Evolutionary conservation across 1,140 invertebrate species (phyloP), one percentile per base, ranked within the genome.

Genomic region (Apis laboriosa): DNA sequence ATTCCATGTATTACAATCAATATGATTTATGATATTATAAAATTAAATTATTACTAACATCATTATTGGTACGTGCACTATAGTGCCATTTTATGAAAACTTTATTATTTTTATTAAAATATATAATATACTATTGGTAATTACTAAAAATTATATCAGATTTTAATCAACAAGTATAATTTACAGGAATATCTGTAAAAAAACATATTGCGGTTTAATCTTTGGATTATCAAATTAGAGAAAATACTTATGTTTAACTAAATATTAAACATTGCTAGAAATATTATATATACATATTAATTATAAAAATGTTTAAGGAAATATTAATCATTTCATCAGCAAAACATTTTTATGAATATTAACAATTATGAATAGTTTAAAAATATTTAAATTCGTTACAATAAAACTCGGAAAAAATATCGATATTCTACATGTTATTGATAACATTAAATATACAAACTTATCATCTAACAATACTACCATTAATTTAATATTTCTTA

Each of bases 151-250:
- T 80, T 84, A 68, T 63, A 83, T 71, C 80, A 64, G 53, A 79
- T 77, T 88, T 56, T 78, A 77, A 19, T 78, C 24, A 80, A 63
- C 24, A 60, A 34, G 49, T 82, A 60, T 82, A 70, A 68, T 82
- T 60, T 77, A 82, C 73, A 82, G 17, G 64, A 51, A 68, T 68
- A 77, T 68, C 55, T 77, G 64, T 77, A 82, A 61, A 74, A 77
- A 66, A 74, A 56, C 63, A 19, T 76, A 68, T 81, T 81, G 80
- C 68, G 51, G 80, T 70, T 82, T 77, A 77, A 82, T 82, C 80
- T 82, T 82, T 82, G 80, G 80, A 82, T 77, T 82, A 82, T 77
- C 63, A 64, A 82, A 82, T 82, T 82, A 77, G 74, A 82, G 24
- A 77, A 53, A 67, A 76, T 68, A 51, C 55, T 82, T 82, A 81